Evolutionary conservation across 2,113 vertebrate species (phyloP), one percentile per base, ranked within the genome.

Genomic region (Sisor rabdophorus): DNA sequence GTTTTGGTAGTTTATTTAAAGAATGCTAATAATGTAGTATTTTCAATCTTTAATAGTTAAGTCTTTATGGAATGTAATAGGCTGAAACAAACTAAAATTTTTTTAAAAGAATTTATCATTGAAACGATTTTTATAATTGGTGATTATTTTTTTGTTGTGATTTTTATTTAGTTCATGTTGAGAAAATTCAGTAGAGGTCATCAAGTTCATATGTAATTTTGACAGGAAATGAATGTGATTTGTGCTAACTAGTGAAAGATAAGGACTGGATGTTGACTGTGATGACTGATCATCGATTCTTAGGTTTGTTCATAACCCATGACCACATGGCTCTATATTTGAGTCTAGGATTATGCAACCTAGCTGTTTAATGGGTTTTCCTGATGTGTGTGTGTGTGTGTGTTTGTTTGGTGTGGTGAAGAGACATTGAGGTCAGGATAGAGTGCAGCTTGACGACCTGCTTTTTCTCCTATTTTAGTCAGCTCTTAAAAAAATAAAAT

Each of bases 261-360:
- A 6, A 44, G 52, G 11, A 24, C 32, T 36, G 12, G 11, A 20
- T 54, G 47, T 50, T 52, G 24, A 28, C 30, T 13, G n/a, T 30
- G 56, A 15, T n/a, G 36, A 50, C 15, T 16, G 28, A 26, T 28
- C 56, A 24, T 26, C 24, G 11, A 22, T 68, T 50, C 28, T 40
- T 44, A 2, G 26, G 11, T 75, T 53, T 61, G 58, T 26, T 36
- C 30, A 28, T 36, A 54, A n/a, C 32, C 7, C 3, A 24, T 76
- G 28, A n/a, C 22, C 53, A 47, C 36, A 48, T 76, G 13, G 19
- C 74, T 22, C 11, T 32, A 16, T 48, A 28, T 26, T 16, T 11
- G 64, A 71, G 58, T 68, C 54, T 53, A 53, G 65, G 20, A 65
- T 78, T 78, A 71, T 71, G 76, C 65, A 79, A 75, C 48, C 59